Conservation (phyloP, 2,797 vertebrate genomes). For the Echiichthys vipera region DNA sequence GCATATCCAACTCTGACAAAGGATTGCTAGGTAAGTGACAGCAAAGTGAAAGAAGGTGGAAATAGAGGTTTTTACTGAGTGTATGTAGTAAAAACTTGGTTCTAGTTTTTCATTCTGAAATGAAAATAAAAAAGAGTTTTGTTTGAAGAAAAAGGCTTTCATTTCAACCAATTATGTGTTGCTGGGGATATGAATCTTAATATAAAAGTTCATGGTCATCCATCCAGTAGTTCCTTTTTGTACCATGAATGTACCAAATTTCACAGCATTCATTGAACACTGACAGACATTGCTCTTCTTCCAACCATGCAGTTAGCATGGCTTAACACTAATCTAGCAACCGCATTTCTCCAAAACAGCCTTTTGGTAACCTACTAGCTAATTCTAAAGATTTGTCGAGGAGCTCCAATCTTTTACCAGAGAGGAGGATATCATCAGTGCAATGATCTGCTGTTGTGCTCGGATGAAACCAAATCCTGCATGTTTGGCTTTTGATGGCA, state of each 20-base stretch:
- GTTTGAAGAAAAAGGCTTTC: background rate
- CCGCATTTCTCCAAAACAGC: slow-evolving; percentile 15
- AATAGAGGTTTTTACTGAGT: background rate
- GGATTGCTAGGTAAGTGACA: slow-evolving; percentile 94
- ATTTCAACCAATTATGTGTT: background rate
- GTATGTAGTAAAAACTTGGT: background rate
- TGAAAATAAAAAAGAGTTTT: background rate
- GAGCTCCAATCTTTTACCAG: slow-evolving; percentile 41
- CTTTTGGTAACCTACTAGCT: slow-evolving; percentile 34
- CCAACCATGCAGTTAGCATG: background rate
- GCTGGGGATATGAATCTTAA: background rate
- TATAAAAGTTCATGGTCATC: background rate
- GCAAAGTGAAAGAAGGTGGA: background rate
- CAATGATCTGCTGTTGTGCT: slow-evolving; percentile 57
- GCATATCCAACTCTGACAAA: slow-evolving; percentile 95
- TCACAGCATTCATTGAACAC: no score
- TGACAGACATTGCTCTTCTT: background rate
- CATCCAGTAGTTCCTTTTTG: background rate
- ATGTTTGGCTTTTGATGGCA: slow-evolving; percentile 49
- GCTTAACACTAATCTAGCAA: slow-evolving; percentile 11
- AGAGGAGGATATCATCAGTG: slow-evolving; percentile 51
- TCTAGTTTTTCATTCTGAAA: background rate
- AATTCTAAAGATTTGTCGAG: slow-evolving; percentile 48
- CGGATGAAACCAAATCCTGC: slow-evolving; percentile 45
- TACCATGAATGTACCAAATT: background rate